Percentiles rank a stretch among this genome's conserved stretches.
Evolutionary conservation across 2,113 vertebrate species (phyloP).

Genomic region (Gobiocypris rarus): DNA sequence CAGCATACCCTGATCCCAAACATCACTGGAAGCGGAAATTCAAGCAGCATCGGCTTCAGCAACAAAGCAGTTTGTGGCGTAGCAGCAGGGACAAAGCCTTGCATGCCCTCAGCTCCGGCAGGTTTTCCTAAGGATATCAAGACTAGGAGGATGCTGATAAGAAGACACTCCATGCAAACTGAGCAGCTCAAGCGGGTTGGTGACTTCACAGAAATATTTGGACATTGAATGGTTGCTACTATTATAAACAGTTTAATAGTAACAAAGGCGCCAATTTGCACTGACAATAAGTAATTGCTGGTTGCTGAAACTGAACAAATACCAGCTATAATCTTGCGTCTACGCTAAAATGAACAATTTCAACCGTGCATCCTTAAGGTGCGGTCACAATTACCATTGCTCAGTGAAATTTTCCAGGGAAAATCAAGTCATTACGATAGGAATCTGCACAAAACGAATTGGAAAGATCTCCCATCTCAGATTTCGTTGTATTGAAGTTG

Average conservation of each 20-base stretch:
- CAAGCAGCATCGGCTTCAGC: constrained; percentile 17
- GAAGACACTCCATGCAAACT: constrained; percentile 89
- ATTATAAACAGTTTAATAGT: neutral
- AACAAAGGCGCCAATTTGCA: neutral
- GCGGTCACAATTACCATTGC: neutral
- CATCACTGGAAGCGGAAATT: constrained; percentile 51
- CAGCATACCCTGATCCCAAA: constrained; percentile 71
- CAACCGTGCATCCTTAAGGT: neutral
- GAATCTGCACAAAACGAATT: neutral
- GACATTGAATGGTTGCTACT: constrained; percentile 50
- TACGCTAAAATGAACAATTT: neutral
- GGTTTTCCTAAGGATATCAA: constrained; percentile 79
- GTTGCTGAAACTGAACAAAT: neutral
- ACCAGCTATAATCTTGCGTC: neutral
- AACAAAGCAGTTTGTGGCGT: constrained; percentile 68
- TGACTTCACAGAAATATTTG: constrained; percentile 70
- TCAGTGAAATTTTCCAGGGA: neutral
- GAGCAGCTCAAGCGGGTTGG: constrained; percentile 84
- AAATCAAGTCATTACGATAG: neutral
- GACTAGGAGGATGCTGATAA: constrained; percentile 79
- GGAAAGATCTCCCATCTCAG: neutral
- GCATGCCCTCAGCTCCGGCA: constrained; percentile 80
- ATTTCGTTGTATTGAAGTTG: neutral
- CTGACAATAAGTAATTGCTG: neutral
- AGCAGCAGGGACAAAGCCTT: constrained; percentile 72